Evolutionary conservation across 92 coral and sea anemone genomes (phyloP).

Genomic region (Siderastrea siderea): DNA sequence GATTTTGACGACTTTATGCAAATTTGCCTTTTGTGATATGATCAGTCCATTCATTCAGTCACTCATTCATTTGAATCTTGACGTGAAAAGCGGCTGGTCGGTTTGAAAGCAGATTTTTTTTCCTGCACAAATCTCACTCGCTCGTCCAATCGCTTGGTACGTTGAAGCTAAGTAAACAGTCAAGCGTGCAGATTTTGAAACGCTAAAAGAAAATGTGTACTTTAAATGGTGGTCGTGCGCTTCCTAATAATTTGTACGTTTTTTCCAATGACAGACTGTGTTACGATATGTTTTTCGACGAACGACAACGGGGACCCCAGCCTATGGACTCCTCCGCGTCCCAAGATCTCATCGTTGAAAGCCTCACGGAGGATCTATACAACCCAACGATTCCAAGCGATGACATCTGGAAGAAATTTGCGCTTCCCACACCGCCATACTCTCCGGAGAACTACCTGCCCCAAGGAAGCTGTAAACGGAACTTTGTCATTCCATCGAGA

Average conservation of each 20-base stretch:
- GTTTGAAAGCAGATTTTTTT: constrained; percentile 43
- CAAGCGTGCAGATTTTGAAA: constrained; percentile 41
- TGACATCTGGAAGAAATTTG: constrained; percentile 85
- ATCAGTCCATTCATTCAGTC: constrained; percentile 80
- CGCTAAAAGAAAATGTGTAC: constrained; percentile 50
- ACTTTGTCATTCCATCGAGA: constrained; percentile 54
- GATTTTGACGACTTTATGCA: constrained; percentile 66
- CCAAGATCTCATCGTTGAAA: constrained; percentile 75
- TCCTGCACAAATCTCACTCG: constrained; percentile 29
- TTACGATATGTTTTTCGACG: constrained; percentile 90
- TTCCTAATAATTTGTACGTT: constrained; percentile 56
- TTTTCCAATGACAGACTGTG: constrained; percentile 77
- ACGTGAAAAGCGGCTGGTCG: constrained; percentile 58
- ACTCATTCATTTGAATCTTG: constrained; percentile 49
- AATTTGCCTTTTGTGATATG: constrained; percentile 77
- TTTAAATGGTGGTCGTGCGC: constrained; percentile 50
- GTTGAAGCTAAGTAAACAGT: constrained; percentile 36
- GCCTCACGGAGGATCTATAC: constrained; percentile 82
- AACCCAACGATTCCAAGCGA: constrained; percentile 75
- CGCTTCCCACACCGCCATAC: constrained; percentile 98
- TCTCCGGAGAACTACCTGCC: constrained; percentile 90
- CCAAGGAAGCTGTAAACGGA: constrained; percentile 64
- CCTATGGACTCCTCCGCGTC: constrained; percentile 62
- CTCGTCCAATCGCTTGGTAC: constrained; percentile 46
- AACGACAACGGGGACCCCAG: constrained; percentile 73